Base-by-base conservation (phyloP, 2,888 invertebrate genomes). In the Patella depressa region DNA sequence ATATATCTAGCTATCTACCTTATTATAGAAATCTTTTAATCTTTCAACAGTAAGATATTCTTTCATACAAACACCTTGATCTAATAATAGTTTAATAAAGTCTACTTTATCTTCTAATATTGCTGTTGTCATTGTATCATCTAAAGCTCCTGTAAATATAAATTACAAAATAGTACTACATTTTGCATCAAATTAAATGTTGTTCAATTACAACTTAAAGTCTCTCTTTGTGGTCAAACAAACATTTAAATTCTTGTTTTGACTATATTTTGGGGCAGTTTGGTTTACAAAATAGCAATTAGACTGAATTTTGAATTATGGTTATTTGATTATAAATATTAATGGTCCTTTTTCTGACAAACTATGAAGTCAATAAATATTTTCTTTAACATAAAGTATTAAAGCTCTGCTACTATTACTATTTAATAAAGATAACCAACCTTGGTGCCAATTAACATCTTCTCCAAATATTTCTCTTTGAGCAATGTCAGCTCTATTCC, bases 401-500 rank as follows among this genome's bases (percentile, higher is more conserved):
- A 45, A 45, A 45, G 45, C 45, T 45, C 45, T 45, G 45, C 45
- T 9, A 45, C 45, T 45, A 45, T 45, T 9, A 45, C 45, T 45
- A 45, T 45, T 45, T 9, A 45, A 45, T 45, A 45, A 45, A 45
- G 45, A 45, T 45, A 29, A 74, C 75, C 72, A 81, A 85, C 90
- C 90, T 75, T 80, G 74, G n/a, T 79, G 77, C 90, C 89, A 90
- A 29, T 86, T 83, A 53, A 87, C 83, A 79, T 89, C 89, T 76
- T 88, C 88, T 17, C 86, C 83, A 82, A 91, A 90, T 76, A 91
- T 91, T 80, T 88, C 89, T 75, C 89, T 90, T 81, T 88, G 90
- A 14, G 92, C 92, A 19, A 92, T 90, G 79, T 92, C 92, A 15
- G 88, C 87, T 19, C 92, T 83, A 83, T 92, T 89, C 92, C 92